Percentiles rank a stretch among this genome's conserved stretches.
Evolutionary conservation across 2,113 vertebrate species (phyloP).

Genomic region (Melanocharis versteri): DNA sequence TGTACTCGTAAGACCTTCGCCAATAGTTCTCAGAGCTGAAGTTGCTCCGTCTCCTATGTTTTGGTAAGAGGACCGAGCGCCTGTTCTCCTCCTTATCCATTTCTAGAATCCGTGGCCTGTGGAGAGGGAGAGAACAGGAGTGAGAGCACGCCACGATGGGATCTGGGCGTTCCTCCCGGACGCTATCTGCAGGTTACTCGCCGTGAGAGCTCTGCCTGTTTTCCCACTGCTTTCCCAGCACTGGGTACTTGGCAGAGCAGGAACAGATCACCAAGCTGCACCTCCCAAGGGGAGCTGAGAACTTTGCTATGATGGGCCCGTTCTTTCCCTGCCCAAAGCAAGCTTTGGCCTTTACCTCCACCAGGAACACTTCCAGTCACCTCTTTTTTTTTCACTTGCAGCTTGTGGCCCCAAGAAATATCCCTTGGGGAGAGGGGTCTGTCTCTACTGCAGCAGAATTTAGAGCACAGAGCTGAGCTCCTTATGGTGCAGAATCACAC

Average conservation of each 20-base stretch:
- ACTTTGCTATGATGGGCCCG: neutral
- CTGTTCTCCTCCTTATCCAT: slow-evolving; percentile 99
- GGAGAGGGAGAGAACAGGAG: neutral
- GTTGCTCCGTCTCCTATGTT: slow-evolving; percentile 79
- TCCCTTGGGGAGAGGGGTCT: neutral
- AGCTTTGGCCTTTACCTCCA: neutral
- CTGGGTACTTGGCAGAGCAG: neutral
- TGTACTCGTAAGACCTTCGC: slow-evolving; percentile 79
- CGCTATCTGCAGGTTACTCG: rapidly evolving
- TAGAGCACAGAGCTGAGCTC: neutral
- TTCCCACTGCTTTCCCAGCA: neutral
- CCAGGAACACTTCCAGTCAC: neutral
- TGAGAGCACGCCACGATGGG: rapidly evolving
- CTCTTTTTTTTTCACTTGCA: neutral
- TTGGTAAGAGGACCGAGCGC: slow-evolving; percentile 82
- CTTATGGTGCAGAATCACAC: neutral
- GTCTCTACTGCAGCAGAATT: neutral
- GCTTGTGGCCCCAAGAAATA: neutral
- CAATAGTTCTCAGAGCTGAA: slow-evolving; percentile 90
- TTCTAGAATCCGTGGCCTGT: slow-evolving; percentile 91
- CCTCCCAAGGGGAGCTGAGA: neutral
- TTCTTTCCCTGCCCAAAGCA: neutral
- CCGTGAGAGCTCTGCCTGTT: rapidly evolving
- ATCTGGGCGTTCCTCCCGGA: neutral
- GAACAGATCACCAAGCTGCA: neutral